A percentile compares a stretch with the other conserved stretches of the same genome.
phyloP scores from a whole-genome alignment of 1,140 invertebrate species.

The Panulirus ornatus region DNA sequence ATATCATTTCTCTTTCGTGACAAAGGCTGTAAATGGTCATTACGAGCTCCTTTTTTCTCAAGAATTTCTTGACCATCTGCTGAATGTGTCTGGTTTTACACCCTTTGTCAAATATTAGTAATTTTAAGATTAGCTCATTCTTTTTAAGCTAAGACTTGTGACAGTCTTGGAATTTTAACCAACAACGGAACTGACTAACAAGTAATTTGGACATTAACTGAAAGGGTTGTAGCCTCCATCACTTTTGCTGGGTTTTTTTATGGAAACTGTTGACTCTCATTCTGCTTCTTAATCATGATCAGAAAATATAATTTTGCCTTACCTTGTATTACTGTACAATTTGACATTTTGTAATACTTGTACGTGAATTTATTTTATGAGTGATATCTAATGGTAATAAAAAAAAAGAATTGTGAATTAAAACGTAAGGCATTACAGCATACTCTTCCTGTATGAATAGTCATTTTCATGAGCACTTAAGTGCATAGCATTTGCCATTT shows the following conservation, averaged over 20 bases:
- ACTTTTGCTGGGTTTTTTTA: not conserved
- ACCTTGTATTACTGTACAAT: not conserved
- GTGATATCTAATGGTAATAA: not conserved
- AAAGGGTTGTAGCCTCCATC: not conserved
- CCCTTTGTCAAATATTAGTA: conserved; percentile 9
- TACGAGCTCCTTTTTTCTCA: not conserved
- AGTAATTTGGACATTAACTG: not conserved
- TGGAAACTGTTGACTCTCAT: not conserved
- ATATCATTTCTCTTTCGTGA: not conserved
- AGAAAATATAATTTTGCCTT: not conserved
- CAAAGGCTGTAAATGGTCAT: not conserved
- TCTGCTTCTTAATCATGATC: not conserved
- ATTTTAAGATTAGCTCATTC: not conserved
- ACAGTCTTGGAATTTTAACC: not conserved
- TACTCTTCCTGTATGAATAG: not conserved
- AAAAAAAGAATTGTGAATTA: not conserved
- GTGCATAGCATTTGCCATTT: not conserved
- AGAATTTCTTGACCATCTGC: not conserved
- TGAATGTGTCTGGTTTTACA: not conserved
- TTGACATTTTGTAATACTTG: not conserved
- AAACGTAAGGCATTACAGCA: not conserved
- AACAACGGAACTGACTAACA: not conserved
- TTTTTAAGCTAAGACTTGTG: not conserved
- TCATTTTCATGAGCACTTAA: not conserved
- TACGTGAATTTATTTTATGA: not conserved